Conservation (phyloP, 2,113 vertebrate genomes). For the Podocnemis expansa region DNA sequence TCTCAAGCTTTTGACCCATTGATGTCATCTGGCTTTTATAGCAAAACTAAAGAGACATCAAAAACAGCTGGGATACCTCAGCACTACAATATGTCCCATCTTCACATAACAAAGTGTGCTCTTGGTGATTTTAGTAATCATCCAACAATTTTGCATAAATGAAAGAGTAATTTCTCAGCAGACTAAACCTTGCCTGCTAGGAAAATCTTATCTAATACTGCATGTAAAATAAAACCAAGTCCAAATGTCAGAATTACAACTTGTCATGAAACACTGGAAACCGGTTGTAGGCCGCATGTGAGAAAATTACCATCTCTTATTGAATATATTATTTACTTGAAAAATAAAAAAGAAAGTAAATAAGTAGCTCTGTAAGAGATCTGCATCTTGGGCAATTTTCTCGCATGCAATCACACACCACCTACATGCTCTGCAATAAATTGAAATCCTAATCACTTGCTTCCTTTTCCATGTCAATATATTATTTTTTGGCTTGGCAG, state of each 20-base stretch:
- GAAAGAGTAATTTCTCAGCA: slow-evolving; percentile 18
- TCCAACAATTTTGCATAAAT: not conserved
- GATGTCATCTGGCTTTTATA: not conserved
- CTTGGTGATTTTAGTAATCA: not conserved
- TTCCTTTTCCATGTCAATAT: slow-evolving; percentile 14
- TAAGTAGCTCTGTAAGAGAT: slow-evolving; percentile 41
- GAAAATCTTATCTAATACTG: not conserved
- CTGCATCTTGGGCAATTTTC: slow-evolving; percentile 63
- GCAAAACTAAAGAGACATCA: not conserved
- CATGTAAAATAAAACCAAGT: not conserved
- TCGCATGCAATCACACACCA: slow-evolving; percentile 22
- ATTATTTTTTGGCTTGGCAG: slow-evolving; percentile 13
- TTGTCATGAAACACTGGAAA: slow-evolving; percentile 35
- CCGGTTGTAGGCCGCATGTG: slow-evolving; percentile 7
- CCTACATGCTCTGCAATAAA: slow-evolving; percentile 34
- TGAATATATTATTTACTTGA: slow-evolving; percentile 48
- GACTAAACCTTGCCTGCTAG: slow-evolving; percentile 23
- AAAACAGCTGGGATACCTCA: not conserved
- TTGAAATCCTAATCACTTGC: not conserved
- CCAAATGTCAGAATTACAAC: slow-evolving; percentile 11
- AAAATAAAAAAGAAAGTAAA: slow-evolving; percentile 38
- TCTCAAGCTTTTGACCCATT: fast-evolving
- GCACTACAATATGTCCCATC: not conserved
- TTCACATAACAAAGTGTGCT: fast-evolving
- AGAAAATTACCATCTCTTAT: slow-evolving; percentile 53